These are phyloP conservation scores for Drosophila neonasuta DNA, from an alignment of 2,888 invertebrate genomes.

Conservation along the genomic window DNA sequence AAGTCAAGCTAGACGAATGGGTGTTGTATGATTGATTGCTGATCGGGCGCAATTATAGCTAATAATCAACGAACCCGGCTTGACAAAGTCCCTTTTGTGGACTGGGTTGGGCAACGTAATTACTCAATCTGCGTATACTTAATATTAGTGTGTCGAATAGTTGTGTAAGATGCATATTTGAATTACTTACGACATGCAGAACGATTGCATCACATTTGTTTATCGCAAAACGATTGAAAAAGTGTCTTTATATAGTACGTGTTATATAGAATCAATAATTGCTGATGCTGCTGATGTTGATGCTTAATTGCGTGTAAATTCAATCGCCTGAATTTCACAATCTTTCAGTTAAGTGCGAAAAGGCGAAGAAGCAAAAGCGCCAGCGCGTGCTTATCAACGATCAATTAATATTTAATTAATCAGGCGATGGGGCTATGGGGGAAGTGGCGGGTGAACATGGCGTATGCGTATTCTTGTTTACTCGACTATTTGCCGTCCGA, in stretches of 20 bases:
- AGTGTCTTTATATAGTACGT: neutral
- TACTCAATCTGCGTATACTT: neutral
- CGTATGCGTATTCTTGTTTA: constrained; percentile 61
- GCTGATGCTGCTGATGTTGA: constrained; percentile 6
- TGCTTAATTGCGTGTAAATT: constrained; percentile 20
- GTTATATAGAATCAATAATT: constrained; percentile 5
- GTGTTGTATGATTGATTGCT: neutral
- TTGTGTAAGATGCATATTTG: constrained; percentile 4
- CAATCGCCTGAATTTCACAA: constrained; percentile 33
- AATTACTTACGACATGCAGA: neutral
- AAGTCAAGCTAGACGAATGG: neutral
- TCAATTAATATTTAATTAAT: constrained; percentile 80
- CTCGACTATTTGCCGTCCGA: constrained; percentile 27
- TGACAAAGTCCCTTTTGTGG: neutral
- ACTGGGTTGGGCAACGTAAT: too few relatives aligned
- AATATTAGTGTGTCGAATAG: neutral
- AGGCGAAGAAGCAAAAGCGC: constrained; percentile 38
- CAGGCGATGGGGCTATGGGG: constrained; percentile 40
- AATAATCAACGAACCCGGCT: neutral
- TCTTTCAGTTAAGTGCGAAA: constrained; percentile 35
- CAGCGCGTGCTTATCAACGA: constrained; percentile 68
- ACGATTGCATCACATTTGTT: neutral
- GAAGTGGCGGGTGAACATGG: constrained; percentile 43
- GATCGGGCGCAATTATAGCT: neutral
- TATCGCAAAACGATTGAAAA: neutral